A percentile compares a stretch with the other conserved stretches of the same genome.
Conservation (phyloP, 2,888 invertebrate genomes). For the Saturnia pavonia region DNA sequence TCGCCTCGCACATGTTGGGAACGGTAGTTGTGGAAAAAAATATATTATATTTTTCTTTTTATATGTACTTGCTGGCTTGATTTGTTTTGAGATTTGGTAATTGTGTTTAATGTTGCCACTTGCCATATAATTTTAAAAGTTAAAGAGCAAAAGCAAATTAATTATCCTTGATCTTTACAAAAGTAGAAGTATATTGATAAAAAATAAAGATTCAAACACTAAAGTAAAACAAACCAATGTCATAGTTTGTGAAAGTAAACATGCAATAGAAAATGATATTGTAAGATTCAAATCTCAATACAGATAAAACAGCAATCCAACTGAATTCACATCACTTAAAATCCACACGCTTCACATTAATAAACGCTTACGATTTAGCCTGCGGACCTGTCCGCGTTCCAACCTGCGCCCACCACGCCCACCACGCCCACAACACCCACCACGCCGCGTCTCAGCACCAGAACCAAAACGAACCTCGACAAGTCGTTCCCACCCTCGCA, state of each 20-base stretch:
- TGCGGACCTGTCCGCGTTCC: conserved; percentile 26
- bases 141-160: no score
- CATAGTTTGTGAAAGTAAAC: not conserved
- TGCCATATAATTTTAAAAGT: no score
- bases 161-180: no score
- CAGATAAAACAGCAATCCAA: not conserved
- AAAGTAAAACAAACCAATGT: not conserved
- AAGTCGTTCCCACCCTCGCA: conserved; percentile 38
- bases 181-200: no score
- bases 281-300: conserved; percentile 6
- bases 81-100: conserved; percentile 15
- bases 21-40: conserved; percentile 31
- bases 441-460: conserved; percentile 37
- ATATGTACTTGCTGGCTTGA: not conserved
- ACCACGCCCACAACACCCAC: conserved; percentile 35
- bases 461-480: conserved; percentile 37
- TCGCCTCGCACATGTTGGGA: conserved; percentile 48
- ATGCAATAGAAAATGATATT: not conserved
- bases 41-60: conserved; percentile 26
- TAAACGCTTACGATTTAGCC: conserved; percentile 33
- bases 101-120: not conserved
- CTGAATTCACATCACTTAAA: not conserved
- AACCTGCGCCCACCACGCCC: conserved; percentile 26
- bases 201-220: no score
- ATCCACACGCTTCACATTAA: conserved; percentile 23